Base-by-base conservation (phyloP, 2,888 invertebrate genomes). In the Catocala sponsa region DNA sequence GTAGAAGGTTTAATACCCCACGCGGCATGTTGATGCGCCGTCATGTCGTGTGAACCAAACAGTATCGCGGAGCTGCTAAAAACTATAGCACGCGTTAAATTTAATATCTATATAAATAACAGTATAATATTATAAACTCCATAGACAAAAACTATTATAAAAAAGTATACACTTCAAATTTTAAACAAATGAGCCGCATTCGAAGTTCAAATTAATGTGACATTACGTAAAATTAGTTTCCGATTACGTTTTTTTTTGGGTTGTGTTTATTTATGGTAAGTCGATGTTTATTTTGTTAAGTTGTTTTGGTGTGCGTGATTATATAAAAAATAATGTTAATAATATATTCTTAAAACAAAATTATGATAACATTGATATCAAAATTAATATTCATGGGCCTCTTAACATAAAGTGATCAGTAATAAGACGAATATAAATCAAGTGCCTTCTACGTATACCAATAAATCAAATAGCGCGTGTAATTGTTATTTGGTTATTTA, bases 31-130 rank as follows among this genome's bases (percentile, higher is more conserved):
- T 70, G 57, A 46, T 49, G 57, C 67, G 67, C 81, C 79, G 76
- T 68, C 77, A 82, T 78, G 80, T 80, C 80, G 82, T 70, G 74
- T 80, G 81, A 76, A 74, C 65, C 63, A 76, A 38, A 73, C 90
- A 91, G 91, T 92, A 77, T 76, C 86, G 90, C 81, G 87, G 58
- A 60, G 81, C 55, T 80, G 81, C 81, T 88, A 87, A 87, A 84
- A 83, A 82, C 82, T 78, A 74, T 68, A 86, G 85, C 91, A 91
- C 91, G 91, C 80, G 81, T 81, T 62, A 33, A 51, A n/a, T n/a
- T n/a, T n/a, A n/a, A 59, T 25, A 44, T 51, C 6, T n/a, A 49
- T 42, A 46, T 47, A 47, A 56, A 11, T 46, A 52, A 48, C 42
- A 47, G 10, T 35, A 32, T 12, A 44, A 48, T 44, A 38, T 11